A percentile compares a stretch with the other conserved stretches of the same genome.
Evolutionary conservation across 2,888 invertebrate genomes (phyloP).

Genomic region (Sarcophaga subvicina): DNA sequence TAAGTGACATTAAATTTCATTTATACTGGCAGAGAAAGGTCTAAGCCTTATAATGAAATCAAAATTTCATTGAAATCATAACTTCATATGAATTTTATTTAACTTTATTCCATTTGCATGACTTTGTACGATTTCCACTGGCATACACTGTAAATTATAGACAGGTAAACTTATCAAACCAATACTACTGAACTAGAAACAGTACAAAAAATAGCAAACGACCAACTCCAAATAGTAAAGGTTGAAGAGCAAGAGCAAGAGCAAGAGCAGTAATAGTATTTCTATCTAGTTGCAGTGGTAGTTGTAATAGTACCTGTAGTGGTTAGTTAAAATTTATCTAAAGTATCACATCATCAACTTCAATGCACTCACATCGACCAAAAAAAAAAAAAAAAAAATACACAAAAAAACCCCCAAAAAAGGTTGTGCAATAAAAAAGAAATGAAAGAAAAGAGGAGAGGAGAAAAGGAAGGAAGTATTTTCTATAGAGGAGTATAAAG

Average conservation of each 20-base stretch:
- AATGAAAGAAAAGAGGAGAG: not conserved
- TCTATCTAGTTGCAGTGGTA: not conserved
- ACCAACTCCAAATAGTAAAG: not conserved
- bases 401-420: not conserved
- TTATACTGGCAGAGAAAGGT: too few species aligned
- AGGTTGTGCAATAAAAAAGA: not conserved
- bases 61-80: too few species aligned
- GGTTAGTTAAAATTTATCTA: constrained; percentile 57
- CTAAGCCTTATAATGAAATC: too few species aligned
- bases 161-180: not conserved
- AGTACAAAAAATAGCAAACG: too few species aligned
- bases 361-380: constrained; percentile 33
- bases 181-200: not conserved
- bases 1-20: too few species aligned
- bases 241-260: not conserved
- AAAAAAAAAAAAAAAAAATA: not conserved
- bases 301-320: constrained; percentile 7
- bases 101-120: too few species aligned
- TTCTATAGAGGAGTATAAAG: constrained; percentile 2
- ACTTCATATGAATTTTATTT: too few species aligned
- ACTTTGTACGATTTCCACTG: too few species aligned
- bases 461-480: not conserved
- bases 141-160: too few species aligned
- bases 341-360: constrained; percentile 61
- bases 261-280: not conserved